Conservation (phyloP, 2,888 invertebrate genomes). For the Pseudanteris insignis region DNA sequence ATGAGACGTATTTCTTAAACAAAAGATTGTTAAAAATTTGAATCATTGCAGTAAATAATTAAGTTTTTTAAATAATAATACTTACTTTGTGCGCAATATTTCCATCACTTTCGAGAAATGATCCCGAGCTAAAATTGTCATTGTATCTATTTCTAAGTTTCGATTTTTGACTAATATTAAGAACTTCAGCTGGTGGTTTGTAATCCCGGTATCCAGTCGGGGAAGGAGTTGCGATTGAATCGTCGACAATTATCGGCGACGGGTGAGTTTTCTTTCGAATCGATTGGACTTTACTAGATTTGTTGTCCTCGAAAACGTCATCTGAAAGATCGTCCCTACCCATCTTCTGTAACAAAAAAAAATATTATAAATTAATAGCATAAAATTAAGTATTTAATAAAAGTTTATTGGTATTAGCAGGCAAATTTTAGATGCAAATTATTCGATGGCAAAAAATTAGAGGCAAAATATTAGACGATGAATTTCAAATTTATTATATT, state of each 20-base stretch:
- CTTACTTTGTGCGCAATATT: constrained; percentile 59
- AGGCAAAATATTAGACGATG: too few relatives aligned
- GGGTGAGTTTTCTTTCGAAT: constrained; percentile 27
- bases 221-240: constrained; percentile 69
- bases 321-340: constrained; percentile 82
- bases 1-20: too few relatives aligned
- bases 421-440: too few relatives aligned
- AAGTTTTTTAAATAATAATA: too few relatives aligned
- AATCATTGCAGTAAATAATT: too few relatives aligned
- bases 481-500: too few relatives aligned
- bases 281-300: constrained; percentile 14
- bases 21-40: too few relatives aligned
- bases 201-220: constrained; percentile 85
- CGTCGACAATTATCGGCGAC: constrained; percentile 20
- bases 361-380: too few relatives aligned
- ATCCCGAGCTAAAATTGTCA: constrained; percentile 44
- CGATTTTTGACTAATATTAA: constrained; percentile 59
- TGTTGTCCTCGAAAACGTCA: constrained; percentile 80
- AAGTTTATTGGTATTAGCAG: too few relatives aligned
- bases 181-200: constrained; percentile 76
- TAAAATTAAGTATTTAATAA: too few relatives aligned
- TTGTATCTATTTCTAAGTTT: constrained; percentile 40
- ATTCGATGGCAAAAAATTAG: too few relatives aligned
- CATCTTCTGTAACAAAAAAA: constrained; percentile 66
- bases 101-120: constrained; percentile 52